Conservation (phyloP, 2,797 vertebrate species). For the Loris lydekkerianus region DNA sequence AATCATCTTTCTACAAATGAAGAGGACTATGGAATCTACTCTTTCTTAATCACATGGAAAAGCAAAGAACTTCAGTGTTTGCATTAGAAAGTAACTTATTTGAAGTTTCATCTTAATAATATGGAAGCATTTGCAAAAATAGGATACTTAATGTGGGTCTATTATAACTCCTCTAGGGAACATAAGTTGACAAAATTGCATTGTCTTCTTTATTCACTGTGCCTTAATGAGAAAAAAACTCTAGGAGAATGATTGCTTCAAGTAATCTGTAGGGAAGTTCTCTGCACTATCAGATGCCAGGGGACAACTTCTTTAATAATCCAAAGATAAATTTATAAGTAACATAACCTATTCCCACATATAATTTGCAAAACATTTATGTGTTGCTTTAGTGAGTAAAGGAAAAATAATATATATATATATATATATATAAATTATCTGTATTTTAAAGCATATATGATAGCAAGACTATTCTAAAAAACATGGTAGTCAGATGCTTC, state of each 20-base stretch:
- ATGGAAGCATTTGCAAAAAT: background rate
- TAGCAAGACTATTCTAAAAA: background rate
- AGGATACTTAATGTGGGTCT: background rate
- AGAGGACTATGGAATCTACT: background rate
- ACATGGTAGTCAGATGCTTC: background rate
- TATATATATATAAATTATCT: background rate
- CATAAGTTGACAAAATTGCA: background rate
- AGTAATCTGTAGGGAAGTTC: background rate
- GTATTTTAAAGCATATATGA: slow-evolving; percentile 19
- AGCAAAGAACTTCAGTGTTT: background rate
- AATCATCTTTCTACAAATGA: background rate
- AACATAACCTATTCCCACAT: background rate
- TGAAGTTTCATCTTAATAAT: slow-evolving; percentile 26
- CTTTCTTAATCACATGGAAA: background rate
- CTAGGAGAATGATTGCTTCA: background rate
- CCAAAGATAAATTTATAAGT: slow-evolving; percentile 16
- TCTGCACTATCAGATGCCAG: background rate
- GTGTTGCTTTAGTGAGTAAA: background rate
- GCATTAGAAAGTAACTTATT: slow-evolving; percentile 14
- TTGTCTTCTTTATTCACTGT: background rate
- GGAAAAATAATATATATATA: background rate
- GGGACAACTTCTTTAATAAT: background rate
- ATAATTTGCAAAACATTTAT: background rate
- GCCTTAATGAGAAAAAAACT: slow-evolving; percentile 24
- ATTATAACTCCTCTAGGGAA: background rate